Evolutionary conservation across 1,140 invertebrate genomes (phyloP).

Genomic region (Cyclina sinensis): DNA sequence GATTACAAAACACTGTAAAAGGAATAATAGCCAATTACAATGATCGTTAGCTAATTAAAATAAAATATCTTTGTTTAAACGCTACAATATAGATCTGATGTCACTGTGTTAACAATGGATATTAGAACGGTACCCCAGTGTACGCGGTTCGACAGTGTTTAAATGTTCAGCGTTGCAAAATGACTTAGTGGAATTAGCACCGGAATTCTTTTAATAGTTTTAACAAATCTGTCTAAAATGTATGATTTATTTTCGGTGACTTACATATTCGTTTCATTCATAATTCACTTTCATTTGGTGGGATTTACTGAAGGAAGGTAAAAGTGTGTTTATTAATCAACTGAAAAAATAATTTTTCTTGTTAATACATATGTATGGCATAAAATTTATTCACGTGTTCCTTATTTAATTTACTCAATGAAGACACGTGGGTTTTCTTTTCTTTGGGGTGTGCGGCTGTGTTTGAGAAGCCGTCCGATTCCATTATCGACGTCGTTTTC

Average conservation of each 20-base stretch:
- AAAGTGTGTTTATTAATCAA: neutral
- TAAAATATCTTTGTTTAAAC: slow-evolving; percentile 43
- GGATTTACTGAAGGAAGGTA: neutral
- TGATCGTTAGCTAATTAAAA: slow-evolving; percentile 25
- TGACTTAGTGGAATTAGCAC: slow-evolving; percentile 22
- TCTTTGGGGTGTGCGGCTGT: too few relatives aligned
- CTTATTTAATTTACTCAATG: too few relatives aligned
- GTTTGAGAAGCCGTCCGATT: too few relatives aligned
- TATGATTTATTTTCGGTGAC: neutral
- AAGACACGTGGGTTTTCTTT: too few relatives aligned
- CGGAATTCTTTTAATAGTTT: neutral
- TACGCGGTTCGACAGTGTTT: neutral
- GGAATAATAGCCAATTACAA: slow-evolving; percentile 7
- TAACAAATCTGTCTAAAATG: slow-evolving; percentile 4
- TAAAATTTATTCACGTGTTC: too few relatives aligned
- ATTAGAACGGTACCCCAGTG: neutral
- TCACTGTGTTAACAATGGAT: neutral
- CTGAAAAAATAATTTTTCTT: neutral
- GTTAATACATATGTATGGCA: too few relatives aligned
- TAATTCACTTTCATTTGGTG: slow-evolving; percentile 11
- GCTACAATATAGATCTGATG: slow-evolving; percentile 28
- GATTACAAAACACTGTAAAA: neutral
- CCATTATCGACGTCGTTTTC: too few relatives aligned
- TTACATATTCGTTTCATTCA: slow-evolving; percentile 12
- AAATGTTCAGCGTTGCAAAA: neutral